Conservation (phyloP, 2,888 invertebrate genomes). For the Luffia ferchaultella region DNA sequence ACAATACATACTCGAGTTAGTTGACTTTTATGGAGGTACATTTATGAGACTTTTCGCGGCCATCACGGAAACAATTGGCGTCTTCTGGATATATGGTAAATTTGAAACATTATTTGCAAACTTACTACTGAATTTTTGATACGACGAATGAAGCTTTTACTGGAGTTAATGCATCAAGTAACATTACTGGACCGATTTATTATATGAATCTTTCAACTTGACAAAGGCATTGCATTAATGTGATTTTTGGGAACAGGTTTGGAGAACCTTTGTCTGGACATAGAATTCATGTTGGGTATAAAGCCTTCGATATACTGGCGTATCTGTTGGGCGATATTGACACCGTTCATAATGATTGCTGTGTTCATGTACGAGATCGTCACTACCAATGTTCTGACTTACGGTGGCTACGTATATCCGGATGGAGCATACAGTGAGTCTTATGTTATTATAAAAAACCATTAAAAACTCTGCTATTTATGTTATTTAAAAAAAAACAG, state of each 20-base stretch:
- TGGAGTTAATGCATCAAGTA: too few relatives aligned
- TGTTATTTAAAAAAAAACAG: too few relatives aligned
- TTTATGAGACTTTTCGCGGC: slow-evolving; percentile 77
- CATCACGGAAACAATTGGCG: slow-evolving; percentile 72
- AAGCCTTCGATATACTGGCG: slow-evolving; percentile 79
- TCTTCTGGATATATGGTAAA: slow-evolving; percentile 81
- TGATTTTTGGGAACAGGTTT: slow-evolving; percentile 28
- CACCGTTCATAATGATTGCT: slow-evolving; percentile 73
- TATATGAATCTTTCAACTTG: too few relatives aligned
- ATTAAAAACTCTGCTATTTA: too few relatives aligned
- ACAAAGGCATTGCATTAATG: too few relatives aligned
- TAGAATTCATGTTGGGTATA: slow-evolving; percentile 81
- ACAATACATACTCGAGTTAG: slow-evolving; percentile 75
- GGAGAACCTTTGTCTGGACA: slow-evolving; percentile 63
- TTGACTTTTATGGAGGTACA: slow-evolving; percentile 81
- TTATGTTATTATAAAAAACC: too few relatives aligned
- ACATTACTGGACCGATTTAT: too few relatives aligned
- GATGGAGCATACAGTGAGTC: slow-evolving; percentile 64
- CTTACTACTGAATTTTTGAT: too few relatives aligned
- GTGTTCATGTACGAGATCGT: slow-evolving; percentile 77
- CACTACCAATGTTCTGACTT: slow-evolving; percentile 68
- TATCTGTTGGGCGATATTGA: slow-evolving; percentile 78
- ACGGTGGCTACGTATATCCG: slow-evolving; percentile 69
- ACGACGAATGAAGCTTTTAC: too few relatives aligned
- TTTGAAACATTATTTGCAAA: too few relatives aligned